A percentile compares a stretch with the other conserved stretches of the same genome.
These are phyloP conservation scores for Tetramorium bicarinatum DNA, from an alignment of 2,888 invertebrate species.

Conservation along the genomic window DNA sequence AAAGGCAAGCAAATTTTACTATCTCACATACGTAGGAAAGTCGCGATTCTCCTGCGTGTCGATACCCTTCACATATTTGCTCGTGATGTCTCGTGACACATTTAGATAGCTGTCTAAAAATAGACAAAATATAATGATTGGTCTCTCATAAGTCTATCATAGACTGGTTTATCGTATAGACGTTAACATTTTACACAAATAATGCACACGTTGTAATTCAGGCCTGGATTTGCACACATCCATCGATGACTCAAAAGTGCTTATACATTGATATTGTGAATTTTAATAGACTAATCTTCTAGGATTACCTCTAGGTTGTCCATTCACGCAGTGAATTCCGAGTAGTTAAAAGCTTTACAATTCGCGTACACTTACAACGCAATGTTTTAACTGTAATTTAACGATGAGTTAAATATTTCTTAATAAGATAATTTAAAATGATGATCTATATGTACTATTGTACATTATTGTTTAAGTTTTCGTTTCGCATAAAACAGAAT, in stretches of 20 bases:
- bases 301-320: too few relatives aligned
- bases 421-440: neutral
- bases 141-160: neutral
- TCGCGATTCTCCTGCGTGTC: neutral
- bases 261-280: neutral
- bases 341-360: too few relatives aligned
- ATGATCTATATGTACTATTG: neutral
- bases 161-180: too few relatives aligned
- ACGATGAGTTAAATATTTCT: neutral
- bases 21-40: too few relatives aligned
- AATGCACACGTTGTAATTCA: too few relatives aligned
- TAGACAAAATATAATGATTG: neutral
- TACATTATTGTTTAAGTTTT: neutral
- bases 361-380: neutral
- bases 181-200: neutral
- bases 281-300: neutral
- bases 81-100: neutral
- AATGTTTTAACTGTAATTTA: neutral
- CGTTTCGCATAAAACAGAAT: too few relatives aligned
- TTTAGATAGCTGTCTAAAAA: neutral
- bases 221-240: neutral
- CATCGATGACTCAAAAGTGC: neutral
- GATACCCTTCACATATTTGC: neutral
- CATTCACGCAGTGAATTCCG: too few relatives aligned
- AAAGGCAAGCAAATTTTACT: conserved; percentile 52